Conservation (phyloP, 2,797 vertebrate genomes). For the Cryptoprocta ferox region DNA sequence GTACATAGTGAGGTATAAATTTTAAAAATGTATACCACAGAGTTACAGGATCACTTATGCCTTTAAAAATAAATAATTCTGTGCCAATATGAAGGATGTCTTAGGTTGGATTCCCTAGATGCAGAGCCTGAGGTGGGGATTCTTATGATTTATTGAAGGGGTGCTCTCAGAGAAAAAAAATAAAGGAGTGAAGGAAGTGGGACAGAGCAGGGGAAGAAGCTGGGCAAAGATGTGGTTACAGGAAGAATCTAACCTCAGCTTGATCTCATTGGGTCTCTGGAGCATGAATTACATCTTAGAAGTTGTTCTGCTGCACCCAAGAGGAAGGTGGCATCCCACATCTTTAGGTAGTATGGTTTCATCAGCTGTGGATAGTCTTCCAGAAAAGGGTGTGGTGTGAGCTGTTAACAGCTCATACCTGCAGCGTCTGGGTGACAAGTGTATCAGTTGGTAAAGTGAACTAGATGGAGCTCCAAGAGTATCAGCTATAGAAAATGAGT, state of each 20-base stretch:
- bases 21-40: not conserved
- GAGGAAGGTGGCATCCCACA: not conserved
- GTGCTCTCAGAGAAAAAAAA: not conserved
- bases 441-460: not conserved
- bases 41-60: not conserved
- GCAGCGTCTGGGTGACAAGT: not conserved
- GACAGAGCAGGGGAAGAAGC: not conserved
- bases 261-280: not conserved
- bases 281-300: not conserved
- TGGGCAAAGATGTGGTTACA: not conserved
- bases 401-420: not conserved
- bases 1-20: not conserved
- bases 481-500: not conserved
- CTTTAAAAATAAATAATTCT: conserved; percentile 9
- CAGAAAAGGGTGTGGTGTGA: not conserved
- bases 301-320: not conserved
- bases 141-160: not conserved
- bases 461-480: not conserved
- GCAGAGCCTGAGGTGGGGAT: not conserved
- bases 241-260: not conserved
- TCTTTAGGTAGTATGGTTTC: not conserved
- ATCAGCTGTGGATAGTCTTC: not conserved
- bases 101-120: not conserved
- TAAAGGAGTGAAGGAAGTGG: not conserved
- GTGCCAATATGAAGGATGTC: not conserved